These are phyloP conservation scores for Busseola fusca DNA, from an alignment of 2,888 invertebrate species.

Conservation along the genomic window DNA sequence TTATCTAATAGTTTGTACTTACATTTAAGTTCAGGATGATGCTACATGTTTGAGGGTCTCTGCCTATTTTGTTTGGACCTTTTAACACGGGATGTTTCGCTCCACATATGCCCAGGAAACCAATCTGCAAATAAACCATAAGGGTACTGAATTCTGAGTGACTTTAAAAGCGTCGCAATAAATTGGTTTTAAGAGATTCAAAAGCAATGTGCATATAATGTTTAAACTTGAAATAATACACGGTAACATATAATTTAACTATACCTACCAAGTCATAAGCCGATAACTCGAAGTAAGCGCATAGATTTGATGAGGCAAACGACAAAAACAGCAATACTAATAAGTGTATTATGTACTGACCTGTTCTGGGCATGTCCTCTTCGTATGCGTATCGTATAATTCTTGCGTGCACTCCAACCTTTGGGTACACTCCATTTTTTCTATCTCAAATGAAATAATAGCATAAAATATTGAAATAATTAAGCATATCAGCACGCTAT, in stretches of 20 bases:
- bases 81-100: conserved; percentile 77
- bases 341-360: conserved; percentile 60
- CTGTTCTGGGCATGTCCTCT: conserved; percentile 77
- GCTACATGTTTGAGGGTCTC: conserved; percentile 80
- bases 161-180: not conserved
- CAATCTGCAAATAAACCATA: conserved; percentile 74
- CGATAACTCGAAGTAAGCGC: not conserved
- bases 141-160: not conserved
- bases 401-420: conserved; percentile 80
- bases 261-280: not conserved
- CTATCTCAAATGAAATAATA: conserved; percentile 42
- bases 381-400: conserved; percentile 65
- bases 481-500: conserved; percentile 3
- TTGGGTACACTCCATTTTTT: conserved; percentile 82
- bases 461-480: not conserved
- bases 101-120: conserved; percentile 82
- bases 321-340: not conserved
- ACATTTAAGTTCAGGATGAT: conserved; percentile 81
- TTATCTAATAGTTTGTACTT: conserved; percentile 59
- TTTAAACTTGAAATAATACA: not conserved
- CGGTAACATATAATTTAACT: not conserved
- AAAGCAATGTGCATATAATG: not conserved
- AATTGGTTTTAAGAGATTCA: not conserved
- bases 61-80: conserved; percentile 84
- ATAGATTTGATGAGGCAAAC: conserved; percentile 3